These are phyloP conservation scores for Protonibea diacanthus DNA, from an alignment of 2,797 vertebrate genomes.

Conservation along the genomic window DNA sequence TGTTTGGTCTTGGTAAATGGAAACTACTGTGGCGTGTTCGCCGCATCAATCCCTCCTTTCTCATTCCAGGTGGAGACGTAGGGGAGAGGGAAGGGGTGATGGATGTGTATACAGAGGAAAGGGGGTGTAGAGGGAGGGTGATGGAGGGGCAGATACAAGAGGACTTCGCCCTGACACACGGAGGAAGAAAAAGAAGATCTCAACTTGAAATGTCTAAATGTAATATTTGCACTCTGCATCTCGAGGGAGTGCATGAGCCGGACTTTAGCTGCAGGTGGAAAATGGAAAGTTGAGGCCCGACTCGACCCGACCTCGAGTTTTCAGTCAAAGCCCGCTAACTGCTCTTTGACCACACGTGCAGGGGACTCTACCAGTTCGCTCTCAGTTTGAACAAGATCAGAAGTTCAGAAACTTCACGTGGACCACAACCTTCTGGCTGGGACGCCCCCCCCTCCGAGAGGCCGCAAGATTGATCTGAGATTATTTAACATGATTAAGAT, in stretches of 20 bases:
- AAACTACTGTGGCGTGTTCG: slow-evolving; percentile 73
- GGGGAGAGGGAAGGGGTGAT: slow-evolving; percentile 31
- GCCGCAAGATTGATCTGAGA: neutral
- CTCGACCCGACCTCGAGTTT: neutral
- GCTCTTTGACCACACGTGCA: neutral
- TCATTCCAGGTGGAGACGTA: slow-evolving; percentile 48
- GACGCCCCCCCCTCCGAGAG: slow-evolving; percentile 16
- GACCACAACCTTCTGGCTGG: slow-evolving; percentile 23
- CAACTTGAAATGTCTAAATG: slow-evolving; percentile 22
- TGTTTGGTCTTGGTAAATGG: slow-evolving; percentile 79
- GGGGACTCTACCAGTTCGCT: neutral
- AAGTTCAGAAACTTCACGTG: slow-evolving; percentile 24
- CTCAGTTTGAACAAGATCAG: slow-evolving; percentile 5
- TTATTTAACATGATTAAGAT: slow-evolving; percentile 1
- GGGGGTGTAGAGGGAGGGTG: neutral
- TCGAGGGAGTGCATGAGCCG: neutral
- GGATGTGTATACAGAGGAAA: slow-evolving; percentile 33
- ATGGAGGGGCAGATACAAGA: slow-evolving; percentile 32
- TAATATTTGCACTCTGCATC: slow-evolving; percentile 14
- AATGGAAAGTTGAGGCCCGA: neutral
- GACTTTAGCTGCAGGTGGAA: neutral
- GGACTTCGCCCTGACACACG: slow-evolving; percentile 17
- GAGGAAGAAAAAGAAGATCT: slow-evolving; percentile 12
- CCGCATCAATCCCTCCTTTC: slow-evolving; percentile 67
- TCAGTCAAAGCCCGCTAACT: neutral